Conservation (phyloP, 2,797 vertebrate species). For the Spinibarbus caldwelli region DNA sequence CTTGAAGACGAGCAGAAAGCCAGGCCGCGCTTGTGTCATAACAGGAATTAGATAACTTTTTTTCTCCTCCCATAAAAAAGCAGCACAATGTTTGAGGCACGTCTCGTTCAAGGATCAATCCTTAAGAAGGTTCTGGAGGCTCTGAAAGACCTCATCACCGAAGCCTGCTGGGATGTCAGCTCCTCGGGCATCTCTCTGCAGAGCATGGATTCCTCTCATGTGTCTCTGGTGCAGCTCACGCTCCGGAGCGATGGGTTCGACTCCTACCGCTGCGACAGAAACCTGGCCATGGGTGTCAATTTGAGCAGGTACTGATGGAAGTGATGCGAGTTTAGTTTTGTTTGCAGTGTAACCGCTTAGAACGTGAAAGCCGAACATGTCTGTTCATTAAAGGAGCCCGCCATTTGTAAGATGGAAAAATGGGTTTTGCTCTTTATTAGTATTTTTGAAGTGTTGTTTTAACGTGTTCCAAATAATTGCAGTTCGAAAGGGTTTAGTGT, state of each 20-base stretch:
- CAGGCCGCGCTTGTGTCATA: slow-evolving; percentile 8
- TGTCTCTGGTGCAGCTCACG: slow-evolving; percentile 96
- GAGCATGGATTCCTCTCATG: slow-evolving; percentile 98
- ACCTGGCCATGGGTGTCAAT: slow-evolving; percentile 97
- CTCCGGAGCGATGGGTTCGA: slow-evolving; percentile 96
- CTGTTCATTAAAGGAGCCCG: slow-evolving; percentile 51
- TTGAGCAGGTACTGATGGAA: slow-evolving; percentile 83
- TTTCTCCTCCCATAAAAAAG: slow-evolving; percentile 19
- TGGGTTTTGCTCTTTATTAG: fast-evolving
- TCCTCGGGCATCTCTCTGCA: slow-evolving; percentile 96
- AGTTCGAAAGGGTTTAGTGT: not conserved
- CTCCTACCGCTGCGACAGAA: slow-evolving; percentile 96
- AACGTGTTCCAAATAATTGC: not conserved
- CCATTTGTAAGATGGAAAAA: not conserved
- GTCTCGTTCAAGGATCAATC: slow-evolving; percentile 94
- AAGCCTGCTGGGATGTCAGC: slow-evolving; percentile 97
- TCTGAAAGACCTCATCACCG: slow-evolving; percentile 96
- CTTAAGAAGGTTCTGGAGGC: slow-evolving; percentile 97
- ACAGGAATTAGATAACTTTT: not conserved
- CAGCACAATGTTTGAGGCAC: slow-evolving; percentile 92
- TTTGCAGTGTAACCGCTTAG: too few relatives aligned
- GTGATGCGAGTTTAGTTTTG: too few relatives aligned
- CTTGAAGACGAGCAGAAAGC: not conserved
- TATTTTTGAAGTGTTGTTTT: not conserved
- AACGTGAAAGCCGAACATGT: slow-evolving; percentile 3